These are phyloP conservation scores for Montipora foliosa DNA, from an alignment of 64 coral and sea anemone genomes.

Conservation along the genomic window DNA sequence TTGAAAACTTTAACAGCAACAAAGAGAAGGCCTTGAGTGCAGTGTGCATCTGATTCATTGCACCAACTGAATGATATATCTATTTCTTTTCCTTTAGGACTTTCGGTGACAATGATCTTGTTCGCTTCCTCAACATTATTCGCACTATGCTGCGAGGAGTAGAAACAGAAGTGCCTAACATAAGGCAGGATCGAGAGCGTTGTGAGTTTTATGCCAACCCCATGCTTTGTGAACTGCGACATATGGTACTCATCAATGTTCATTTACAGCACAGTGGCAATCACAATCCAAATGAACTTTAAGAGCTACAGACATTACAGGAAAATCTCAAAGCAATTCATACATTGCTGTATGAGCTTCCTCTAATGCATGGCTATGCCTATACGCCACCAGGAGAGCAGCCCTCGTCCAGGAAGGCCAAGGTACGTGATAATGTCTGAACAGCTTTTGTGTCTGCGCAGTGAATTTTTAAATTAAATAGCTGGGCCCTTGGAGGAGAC, in stretches of 20 bases:
- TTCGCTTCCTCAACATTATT: conserved; percentile 2
- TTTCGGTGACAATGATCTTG: conserved; percentile 16
- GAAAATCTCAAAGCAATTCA: background rate
- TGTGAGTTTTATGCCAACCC: conserved; percentile 54
- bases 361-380: too few species aligned
- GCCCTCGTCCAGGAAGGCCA: too few species aligned
- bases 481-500: too few species aligned
- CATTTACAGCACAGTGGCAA: background rate
- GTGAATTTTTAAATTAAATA: too few species aligned
- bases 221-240: background rate
- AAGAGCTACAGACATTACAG: background rate
- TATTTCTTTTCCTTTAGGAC: background rate
- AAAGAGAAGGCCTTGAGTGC: too few species aligned
- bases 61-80: background rate
- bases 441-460: too few species aligned
- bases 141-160: conserved; percentile 26
- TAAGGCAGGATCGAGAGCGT: conserved; percentile 10
- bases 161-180: conserved; percentile 6
- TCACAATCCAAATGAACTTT: background rate
- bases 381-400: too few species aligned
- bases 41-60: too few species aligned
- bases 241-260: conserved; percentile 12
- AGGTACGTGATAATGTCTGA: too few species aligned
- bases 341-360: too few species aligned
- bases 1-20: too few species aligned